A percentile compares a stretch with the other conserved stretches of the same genome.
Evolutionary conservation across 2,888 invertebrate genomes (phyloP).

Genomic region (Orthonevra nobilis): DNA sequence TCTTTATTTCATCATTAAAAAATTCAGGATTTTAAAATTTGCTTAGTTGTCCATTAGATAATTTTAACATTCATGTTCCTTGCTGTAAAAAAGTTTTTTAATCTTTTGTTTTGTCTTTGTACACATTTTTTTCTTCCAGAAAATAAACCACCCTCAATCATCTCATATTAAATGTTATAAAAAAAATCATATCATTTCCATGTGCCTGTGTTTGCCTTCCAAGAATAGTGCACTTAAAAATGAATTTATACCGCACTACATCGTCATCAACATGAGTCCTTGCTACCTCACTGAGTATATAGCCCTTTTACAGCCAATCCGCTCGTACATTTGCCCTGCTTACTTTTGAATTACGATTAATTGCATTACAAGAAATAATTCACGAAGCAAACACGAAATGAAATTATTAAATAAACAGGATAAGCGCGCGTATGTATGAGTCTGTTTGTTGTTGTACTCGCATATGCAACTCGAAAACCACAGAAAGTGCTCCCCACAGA

Average conservation of each 20-base stretch:
- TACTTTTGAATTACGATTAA: slow-evolving; percentile 48
- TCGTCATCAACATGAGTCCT: slow-evolving; percentile 28
- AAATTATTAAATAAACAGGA: slow-evolving; percentile 42
- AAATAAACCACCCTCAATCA: no score
- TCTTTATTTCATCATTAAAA: no score
- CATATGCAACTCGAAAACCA: slow-evolving; percentile 7
- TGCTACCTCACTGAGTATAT: slow-evolving; percentile 36
- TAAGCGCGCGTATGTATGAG: background rate
- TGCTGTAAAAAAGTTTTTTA: no score
- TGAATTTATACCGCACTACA: slow-evolving; percentile 22
- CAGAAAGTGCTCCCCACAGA: slow-evolving; percentile 23
- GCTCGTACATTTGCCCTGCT: slow-evolving; percentile 20
- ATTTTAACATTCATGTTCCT: no score
- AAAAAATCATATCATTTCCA: slow-evolving; percentile 13
- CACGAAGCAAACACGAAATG: slow-evolving; percentile 43
- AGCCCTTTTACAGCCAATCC: background rate
- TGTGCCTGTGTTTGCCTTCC: slow-evolving; percentile 22
- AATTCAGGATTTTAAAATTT: no score
- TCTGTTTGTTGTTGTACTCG: background rate
- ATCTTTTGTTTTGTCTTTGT: no score
- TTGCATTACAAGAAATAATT: slow-evolving; percentile 54
- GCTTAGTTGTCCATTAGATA: no score
- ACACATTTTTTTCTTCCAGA: no score
- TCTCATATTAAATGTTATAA: slow-evolving; percentile 2
- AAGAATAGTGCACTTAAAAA: slow-evolving; percentile 6